Base-by-base conservation (phyloP, 2,888 invertebrate species). In the Cheilosia pagana region DNA sequence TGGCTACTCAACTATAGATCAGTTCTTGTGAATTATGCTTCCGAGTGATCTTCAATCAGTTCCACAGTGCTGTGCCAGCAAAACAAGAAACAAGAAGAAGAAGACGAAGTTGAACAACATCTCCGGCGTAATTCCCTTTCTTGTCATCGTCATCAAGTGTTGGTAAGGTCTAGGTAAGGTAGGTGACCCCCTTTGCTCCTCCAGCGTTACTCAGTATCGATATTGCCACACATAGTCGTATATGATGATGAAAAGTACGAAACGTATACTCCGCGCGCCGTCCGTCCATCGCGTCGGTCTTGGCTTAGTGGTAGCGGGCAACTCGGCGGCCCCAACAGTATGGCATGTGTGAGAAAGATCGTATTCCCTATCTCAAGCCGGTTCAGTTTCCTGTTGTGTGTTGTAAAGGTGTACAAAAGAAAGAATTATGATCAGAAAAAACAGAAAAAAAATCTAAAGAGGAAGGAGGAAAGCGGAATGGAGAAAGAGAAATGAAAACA, bases 301-400 rank as follows among this genome's bases (percentile, higher is more conserved):
- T 60, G 39, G 45, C 39, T 67, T 52, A 12, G 39, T 35, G 28
- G 65, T 65, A 35, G 57, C 43, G 55, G 43, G 53, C 21, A 55
- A 31, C 48, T 48, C 45, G 39, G 55, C 45, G 48, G 62, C 28
- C 45, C 71, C 65, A 53, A 43, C 60, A 68, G 63, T 72, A 79
- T 79, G 79, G 83, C 85, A 85, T 85, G 81, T 85, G 81, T 85
- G 85, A 85, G 85, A 65, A 82, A 78, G 83, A 81, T 87, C 82
- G 86, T 79, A 72, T 87, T 86, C 86, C 87, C 87, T 87, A 72
- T 81, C 71, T 79, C 85, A 87, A 90, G 90, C 91, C 90, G 90
- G 91, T 90, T 91, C 87, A 89, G 88, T 89, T 90, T 90, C 90
- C 90, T 90, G 90, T 88, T 87, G 86, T 87, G 81, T 76, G 86